A percentile compares a stretch with the other conserved stretches of the same genome.
Conservation (phyloP, 2,888 invertebrate species). For the Autographa gamma region DNA sequence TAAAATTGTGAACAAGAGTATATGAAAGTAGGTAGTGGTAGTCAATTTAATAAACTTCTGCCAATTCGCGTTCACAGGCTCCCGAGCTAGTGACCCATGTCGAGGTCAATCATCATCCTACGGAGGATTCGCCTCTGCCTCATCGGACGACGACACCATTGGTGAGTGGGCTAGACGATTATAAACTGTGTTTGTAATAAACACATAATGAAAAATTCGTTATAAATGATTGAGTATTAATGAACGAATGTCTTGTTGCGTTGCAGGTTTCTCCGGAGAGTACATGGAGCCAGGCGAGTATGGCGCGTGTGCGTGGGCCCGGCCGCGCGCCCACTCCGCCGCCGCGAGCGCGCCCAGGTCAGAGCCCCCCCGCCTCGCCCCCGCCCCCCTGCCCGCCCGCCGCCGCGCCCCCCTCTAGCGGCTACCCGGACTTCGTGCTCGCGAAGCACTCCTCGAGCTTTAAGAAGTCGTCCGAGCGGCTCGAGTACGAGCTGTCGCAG, state of each 20-base stretch:
- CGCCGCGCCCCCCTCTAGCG: constrained; percentile 78
- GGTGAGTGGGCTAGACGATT: constrained; percentile 69
- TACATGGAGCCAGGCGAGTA: constrained; percentile 86
- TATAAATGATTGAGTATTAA: not conserved
- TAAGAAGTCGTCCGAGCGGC: constrained; percentile 83
- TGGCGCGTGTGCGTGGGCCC: constrained; percentile 79
- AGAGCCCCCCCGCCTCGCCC: constrained; percentile 63
- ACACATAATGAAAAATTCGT: not conserved
- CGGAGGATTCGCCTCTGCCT: constrained; percentile 89
- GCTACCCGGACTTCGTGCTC: constrained; percentile 83
- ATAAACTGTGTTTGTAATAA: not conserved
- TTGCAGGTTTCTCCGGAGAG: constrained; percentile 86
- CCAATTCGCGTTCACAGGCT: constrained; percentile 63
- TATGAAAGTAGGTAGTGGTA: not conserved
- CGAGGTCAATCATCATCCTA: constrained; percentile 89
- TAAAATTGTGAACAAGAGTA: not conserved
- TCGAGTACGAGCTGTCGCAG: constrained; percentile 89
- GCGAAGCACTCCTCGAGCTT: constrained; percentile 84
- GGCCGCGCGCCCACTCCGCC: constrained; percentile 87
- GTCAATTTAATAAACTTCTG: not conserved
- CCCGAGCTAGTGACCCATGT: constrained; percentile 88
- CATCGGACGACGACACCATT: constrained; percentile 89
- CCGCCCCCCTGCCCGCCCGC: constrained; percentile 60
- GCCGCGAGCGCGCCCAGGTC: constrained; percentile 78
- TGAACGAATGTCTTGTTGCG: not conserved